These are phyloP conservation scores for Rhombomys opimus DNA, from an alignment of 2,113 vertebrate genomes.

Conservation along the genomic window DNA sequence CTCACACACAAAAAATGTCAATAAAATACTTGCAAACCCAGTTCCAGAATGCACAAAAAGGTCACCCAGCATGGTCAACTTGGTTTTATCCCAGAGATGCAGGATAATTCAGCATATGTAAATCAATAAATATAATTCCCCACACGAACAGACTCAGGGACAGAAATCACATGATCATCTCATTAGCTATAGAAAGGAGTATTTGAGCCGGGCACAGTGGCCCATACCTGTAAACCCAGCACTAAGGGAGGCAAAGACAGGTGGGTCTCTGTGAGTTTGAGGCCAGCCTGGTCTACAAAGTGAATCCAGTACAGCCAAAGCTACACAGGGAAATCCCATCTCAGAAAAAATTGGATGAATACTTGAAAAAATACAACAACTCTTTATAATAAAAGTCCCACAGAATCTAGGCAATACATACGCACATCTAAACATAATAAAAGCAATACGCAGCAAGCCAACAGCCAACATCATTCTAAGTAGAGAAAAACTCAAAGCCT, in stretches of 20 bases:
- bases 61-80: not conserved
- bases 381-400: not conserved
- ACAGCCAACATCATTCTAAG: not conserved
- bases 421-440: not conserved
- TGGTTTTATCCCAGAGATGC: not conserved
- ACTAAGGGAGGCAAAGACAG: too few species aligned
- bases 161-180: not conserved
- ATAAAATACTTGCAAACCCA: too few species aligned
- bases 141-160: not conserved
- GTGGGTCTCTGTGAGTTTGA: too few species aligned
- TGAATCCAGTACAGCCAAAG: too few species aligned
- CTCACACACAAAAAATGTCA: too few species aligned
- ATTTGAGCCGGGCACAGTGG: not conserved
- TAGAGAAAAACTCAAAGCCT: not conserved
- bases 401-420: not conserved
- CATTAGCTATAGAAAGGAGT: not conserved
- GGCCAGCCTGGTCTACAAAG: too few species aligned
- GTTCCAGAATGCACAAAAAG: too few species aligned
- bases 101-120: not conserved
- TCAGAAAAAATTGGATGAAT: too few species aligned
- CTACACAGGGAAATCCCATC: too few species aligned
- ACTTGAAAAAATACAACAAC: not conserved
- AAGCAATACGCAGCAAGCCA: not conserved
- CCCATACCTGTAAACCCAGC: too few species aligned
- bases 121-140: not conserved